Evolutionary conservation across 2,888 invertebrate species (phyloP), one percentile per base, ranked within the genome.

Genomic region (Chydorus sphaericus): DNA sequence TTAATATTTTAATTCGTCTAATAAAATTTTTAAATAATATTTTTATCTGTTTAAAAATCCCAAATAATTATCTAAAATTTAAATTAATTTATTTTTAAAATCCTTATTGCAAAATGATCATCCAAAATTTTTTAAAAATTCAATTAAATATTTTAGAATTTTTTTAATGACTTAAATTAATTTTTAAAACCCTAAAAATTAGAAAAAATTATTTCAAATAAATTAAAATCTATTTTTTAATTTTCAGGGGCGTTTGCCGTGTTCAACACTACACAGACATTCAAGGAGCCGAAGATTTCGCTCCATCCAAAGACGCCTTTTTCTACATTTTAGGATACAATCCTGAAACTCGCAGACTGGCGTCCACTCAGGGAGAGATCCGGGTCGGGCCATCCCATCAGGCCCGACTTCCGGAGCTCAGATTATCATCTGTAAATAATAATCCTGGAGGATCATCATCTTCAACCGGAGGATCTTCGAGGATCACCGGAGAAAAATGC

Each of bases 331-430:
- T 75, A 61, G 71, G 70, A 60, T 76, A 73, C 63, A 75, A 75
- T 63, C 73, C 73, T 38, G 75, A 75, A 65, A 75, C 73, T 58
- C 69, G 73, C 37, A 71, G 70, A 60, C 72, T 77, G 73, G 75
- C 75, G 63, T 73, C 73, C 63, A 73, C 73, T 57, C 76, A 75
- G 69, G 77, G 76, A 57, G 76, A 77, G 67, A 78, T 78, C 61
- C 70, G 77, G 65, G 75, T 77, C 59, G 78, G 78, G 62, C 70
- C 73, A 62, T 73, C 73, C 65, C 76, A 76, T 66, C 77, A 77
- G 74, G 77, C 66, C 3, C 65, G 76, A 66, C 75, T 80, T 70
- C 80, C 79, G 67, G 78, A 77, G 65, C 77, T 73, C 62, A 68
- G 67, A 62, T 65, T 67, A n/a, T n/a, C n/a, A n/a, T n/a, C n/a